These are phyloP conservation scores for Dolichomitus sp. DNA, from an alignment of 2,888 invertebrate genomes.

Conservation along the genomic window DNA sequence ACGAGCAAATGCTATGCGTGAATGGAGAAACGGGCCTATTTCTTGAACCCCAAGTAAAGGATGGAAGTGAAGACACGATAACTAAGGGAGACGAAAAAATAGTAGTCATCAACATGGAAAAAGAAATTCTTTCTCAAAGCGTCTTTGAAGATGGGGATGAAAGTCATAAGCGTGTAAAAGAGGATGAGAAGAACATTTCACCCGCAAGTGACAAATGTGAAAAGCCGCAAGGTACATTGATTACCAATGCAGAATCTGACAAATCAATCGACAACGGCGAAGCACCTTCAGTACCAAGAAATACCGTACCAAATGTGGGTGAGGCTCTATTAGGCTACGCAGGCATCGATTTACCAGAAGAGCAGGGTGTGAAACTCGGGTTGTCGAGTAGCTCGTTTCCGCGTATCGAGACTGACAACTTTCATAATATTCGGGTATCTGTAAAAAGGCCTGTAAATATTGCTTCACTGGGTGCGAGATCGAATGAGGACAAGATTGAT, in stretches of 20 bases:
- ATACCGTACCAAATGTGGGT: not conserved
- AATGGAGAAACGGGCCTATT: not conserved
- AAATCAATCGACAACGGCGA: not conserved
- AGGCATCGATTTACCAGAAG: not conserved
- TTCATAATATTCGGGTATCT: not conserved
- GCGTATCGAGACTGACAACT: not conserved
- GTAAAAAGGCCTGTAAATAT: not conserved
- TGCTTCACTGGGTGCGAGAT: not conserved
- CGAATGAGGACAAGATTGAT: not conserved
- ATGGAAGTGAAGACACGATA: not conserved
- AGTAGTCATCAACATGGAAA: not conserved
- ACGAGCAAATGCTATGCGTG: not conserved
- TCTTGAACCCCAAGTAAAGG: not conserved
- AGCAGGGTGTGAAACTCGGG: no score
- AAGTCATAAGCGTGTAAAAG: no score
- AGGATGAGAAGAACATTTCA: not conserved
- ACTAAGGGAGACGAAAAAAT: not conserved
- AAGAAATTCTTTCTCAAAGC: not conserved
- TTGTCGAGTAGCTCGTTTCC: not conserved
- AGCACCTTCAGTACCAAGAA: not conserved
- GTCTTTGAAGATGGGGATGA: not conserved
- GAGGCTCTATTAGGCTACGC: not conserved
- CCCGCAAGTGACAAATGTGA: not conserved
- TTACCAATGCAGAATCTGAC: not conserved
- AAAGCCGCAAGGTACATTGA: not conserved